phyloP scores from a whole-genome alignment of 2,888 invertebrate genomes.

The Calameuta pallipes region DNA sequence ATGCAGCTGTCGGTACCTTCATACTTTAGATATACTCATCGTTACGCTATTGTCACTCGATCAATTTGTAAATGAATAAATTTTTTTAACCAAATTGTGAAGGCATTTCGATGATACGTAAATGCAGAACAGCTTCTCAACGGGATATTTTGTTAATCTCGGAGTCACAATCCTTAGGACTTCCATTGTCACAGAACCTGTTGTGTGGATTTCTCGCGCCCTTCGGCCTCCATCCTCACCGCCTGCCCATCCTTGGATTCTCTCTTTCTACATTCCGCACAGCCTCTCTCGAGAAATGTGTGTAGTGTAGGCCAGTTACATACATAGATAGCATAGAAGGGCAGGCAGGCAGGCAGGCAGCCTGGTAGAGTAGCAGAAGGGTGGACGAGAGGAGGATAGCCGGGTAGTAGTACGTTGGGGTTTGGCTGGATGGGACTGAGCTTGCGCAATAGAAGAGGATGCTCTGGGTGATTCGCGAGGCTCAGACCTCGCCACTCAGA shows the following conservation, averaged over 20 bases:
- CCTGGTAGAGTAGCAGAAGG: neutral
- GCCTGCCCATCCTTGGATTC: too few species aligned
- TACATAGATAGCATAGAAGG: neutral
- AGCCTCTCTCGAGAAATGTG: neutral
- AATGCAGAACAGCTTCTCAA: too few species aligned
- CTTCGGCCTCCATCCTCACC: too few species aligned
- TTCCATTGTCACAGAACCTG: neutral
- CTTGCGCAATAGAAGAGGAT: slow-evolving; percentile 31
- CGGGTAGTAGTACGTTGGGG: slow-evolving; percentile 6
- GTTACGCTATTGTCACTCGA: too few species aligned
- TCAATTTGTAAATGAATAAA: too few species aligned
- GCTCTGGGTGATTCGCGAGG: slow-evolving; percentile 18
- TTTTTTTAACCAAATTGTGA: too few species aligned
- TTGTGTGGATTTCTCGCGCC: neutral
- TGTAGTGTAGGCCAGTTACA: too few species aligned
- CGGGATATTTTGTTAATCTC: too few species aligned
- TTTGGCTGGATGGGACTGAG: slow-evolving; percentile 18
- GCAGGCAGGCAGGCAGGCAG: slow-evolving; percentile 15
- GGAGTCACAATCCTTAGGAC: neutral
- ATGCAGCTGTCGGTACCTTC: too few species aligned
- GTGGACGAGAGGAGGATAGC: slow-evolving; percentile 10
- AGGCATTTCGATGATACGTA: too few species aligned
- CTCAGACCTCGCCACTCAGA: slow-evolving; percentile 27
- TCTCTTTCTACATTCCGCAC: too few species aligned
- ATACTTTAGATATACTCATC: too few species aligned